Evolutionary conservation across 2,888 invertebrate species (phyloP), one percentile per base, ranked within the genome.

Genomic region (Trachelus iudaicus): DNA sequence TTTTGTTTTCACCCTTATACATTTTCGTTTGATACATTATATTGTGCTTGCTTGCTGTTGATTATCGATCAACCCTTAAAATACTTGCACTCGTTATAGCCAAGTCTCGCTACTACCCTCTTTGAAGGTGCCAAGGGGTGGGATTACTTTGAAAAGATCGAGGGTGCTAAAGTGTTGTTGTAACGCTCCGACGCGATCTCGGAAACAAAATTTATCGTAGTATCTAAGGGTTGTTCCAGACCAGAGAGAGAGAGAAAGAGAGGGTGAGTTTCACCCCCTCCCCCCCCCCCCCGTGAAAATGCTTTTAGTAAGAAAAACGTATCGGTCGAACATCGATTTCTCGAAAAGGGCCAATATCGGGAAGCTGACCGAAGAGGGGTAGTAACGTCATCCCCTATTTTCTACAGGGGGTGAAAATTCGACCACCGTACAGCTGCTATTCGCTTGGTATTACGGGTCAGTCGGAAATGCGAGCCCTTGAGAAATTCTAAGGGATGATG

Each of bases 351-450:
- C 13, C 73, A 69, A 74, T 37, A n/a, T 34, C n/a, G 73, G 15
- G 69, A 1, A 73, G 37, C 34, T 73, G 30, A 33, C 23, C 40
- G 69, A 71, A 34, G 34, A 79, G 79, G 69, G 77, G 79, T 76
- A 73, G 69, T 31, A 23, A 23, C 23, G 23, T 56, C 56, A 56
- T 56, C 56, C 56, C 56, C 56, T 0, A 56, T 56, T 56, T 56
- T 56, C 56, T 2, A 56, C 23, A 56, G 23, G 56, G 56, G 23
- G 1, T 56, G 12, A 15, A 23, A 23, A 56, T 23, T 56, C 56
- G 56, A 56, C 23, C 56, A 56, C 56, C 2, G 56, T 56, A 56
- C 56, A 56, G 56, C 23, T 56, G 56, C 56, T 3, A 23, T 56
- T 56, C 56, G 23, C 56, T 23, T 23, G 56, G 9, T 9, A 56